Base-by-base conservation (phyloP, 2,113 vertebrate genomes). In the Micromys minutus region DNA sequence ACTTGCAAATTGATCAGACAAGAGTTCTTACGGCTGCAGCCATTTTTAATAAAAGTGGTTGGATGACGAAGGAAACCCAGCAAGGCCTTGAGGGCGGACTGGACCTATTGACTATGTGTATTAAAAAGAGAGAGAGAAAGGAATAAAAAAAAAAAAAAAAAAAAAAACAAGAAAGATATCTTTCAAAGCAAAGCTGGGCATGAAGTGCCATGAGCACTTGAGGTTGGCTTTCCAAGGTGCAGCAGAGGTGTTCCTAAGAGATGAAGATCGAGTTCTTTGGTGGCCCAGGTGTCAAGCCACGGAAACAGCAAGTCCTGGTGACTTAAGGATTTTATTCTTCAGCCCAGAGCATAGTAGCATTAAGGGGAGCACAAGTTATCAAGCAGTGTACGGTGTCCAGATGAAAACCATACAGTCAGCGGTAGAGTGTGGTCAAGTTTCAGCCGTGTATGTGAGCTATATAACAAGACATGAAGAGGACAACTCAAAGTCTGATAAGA, bases 1-100 rank as follows among this genome's bases (percentile, higher is more conserved):
- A 98, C 96, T 98, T 98, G 98, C 97, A 98, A 98, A 98, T 98
- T 98, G 95, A 98, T 98, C 95, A 97, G 98, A 98, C 97, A 81
- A 97, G 95, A 98, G 97, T 98, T 98, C 94, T 98, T 98, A 98
- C 36, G 93, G 98, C 94, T 97, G 98, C 98, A 98, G 98, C 97
- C 97, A 97, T 96, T 97, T 94, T 98, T 96, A 98, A 98, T 97
- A 98, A 98, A 98, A 98, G 97, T 98, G 98, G 98, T 85, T 93
- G 97, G 97, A 97, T 97, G 96, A 98, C 80, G 96, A 97, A 96
- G 96, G 96, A 97, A 89, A 97, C 96, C 95, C 98, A 97, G 59
- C 90, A 92, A 98, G 98, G 97, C 97, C 97, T 97, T 71, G 96
- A 97, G 97, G 94, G 0, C 2, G 85, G 97, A 97, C 96, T 88